phyloP scores from a whole-genome alignment of 2,888 invertebrate genomes.

The Drosophila gaucha region DNA sequence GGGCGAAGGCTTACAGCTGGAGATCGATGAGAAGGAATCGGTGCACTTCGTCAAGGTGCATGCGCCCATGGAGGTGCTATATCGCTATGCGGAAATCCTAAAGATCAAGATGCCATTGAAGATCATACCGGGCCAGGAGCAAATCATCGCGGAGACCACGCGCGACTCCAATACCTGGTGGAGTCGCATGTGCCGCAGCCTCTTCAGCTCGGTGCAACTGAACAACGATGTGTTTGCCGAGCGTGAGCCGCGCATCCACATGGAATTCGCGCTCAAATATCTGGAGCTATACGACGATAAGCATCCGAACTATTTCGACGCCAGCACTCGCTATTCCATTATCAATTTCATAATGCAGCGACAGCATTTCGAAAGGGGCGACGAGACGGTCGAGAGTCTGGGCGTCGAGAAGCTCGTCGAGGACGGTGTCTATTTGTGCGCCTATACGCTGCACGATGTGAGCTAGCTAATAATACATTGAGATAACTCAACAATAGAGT shows the following conservation, averaged over 20 bases:
- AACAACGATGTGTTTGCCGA: slow-evolving; percentile 88
- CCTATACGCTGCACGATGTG: slow-evolving; percentile 92
- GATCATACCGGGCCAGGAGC: slow-evolving; percentile 84
- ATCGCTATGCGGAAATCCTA: slow-evolving; percentile 90
- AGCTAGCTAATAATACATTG: slow-evolving; percentile 70
- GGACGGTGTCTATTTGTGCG: slow-evolving; percentile 88
- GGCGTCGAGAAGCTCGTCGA: slow-evolving; percentile 89
- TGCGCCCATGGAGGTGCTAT: slow-evolving; percentile 89
- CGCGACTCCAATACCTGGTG: slow-evolving; percentile 84
- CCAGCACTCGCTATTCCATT: slow-evolving; percentile 88
- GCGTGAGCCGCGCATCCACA: slow-evolving; percentile 87
- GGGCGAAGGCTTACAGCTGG: slow-evolving; percentile 87
- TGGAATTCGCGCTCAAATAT: slow-evolving; percentile 89
- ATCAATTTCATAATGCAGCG: slow-evolving; percentile 91
- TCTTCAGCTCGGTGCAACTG: slow-evolving; percentile 86
- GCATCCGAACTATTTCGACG: slow-evolving; percentile 89
- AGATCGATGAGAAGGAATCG: slow-evolving; percentile 87
- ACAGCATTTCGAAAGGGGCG: slow-evolving; percentile 87
- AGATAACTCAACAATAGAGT: too few relatives aligned
- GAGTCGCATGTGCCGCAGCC: slow-evolving; percentile 85
- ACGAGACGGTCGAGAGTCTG: slow-evolving; percentile 84
- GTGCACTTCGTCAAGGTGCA: slow-evolving; percentile 90
- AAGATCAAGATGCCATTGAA: slow-evolving; percentile 92
- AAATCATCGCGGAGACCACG: slow-evolving; percentile 73
- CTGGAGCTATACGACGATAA: slow-evolving; percentile 89